These are phyloP conservation scores for Tetramorium parvispinum DNA, from an alignment of 1,140 invertebrate genomes.

Conservation along the genomic window DNA sequence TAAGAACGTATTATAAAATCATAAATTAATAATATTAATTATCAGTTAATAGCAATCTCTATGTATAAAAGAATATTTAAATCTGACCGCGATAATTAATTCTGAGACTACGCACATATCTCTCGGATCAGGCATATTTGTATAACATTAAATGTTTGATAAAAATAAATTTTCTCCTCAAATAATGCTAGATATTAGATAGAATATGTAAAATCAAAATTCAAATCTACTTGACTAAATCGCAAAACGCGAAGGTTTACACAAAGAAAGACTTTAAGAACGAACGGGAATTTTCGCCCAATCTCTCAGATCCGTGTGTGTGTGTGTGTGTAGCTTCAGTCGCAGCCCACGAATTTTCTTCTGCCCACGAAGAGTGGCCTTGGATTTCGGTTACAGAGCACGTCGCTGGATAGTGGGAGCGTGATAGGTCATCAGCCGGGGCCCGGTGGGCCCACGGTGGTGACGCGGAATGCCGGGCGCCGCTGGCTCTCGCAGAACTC, in stretches of 20 bases:
- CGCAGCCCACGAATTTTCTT: slow-evolving; percentile 22
- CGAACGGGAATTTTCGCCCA: background rate
- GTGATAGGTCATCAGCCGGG: slow-evolving; percentile 76
- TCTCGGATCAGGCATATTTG: background rate
- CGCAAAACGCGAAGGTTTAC: background rate
- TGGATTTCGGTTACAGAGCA: slow-evolving; percentile 76
- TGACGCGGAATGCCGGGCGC: slow-evolving; percentile 73
- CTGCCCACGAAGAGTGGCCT: slow-evolving; percentile 41
- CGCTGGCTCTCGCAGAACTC: slow-evolving; percentile 80
- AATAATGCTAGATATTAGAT: background rate
- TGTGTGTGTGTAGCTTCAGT: background rate
- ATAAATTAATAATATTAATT: background rate
- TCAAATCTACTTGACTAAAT: background rate
- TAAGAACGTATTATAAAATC: background rate
- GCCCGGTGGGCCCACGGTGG: slow-evolving; percentile 58
- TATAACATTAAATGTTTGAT: background rate
- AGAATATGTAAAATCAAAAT: background rate
- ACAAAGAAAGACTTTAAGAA: background rate
- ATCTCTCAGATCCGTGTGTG: background rate
- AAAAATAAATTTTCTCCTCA: background rate
- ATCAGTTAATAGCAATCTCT: background rate
- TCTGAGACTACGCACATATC: background rate
- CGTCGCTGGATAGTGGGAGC: slow-evolving; percentile 78
- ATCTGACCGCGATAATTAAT: background rate
- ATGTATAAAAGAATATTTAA: background rate